These are phyloP conservation scores for Danio aesculapii DNA, from an alignment of 2,797 vertebrate genomes.

Conservation along the genomic window DNA sequence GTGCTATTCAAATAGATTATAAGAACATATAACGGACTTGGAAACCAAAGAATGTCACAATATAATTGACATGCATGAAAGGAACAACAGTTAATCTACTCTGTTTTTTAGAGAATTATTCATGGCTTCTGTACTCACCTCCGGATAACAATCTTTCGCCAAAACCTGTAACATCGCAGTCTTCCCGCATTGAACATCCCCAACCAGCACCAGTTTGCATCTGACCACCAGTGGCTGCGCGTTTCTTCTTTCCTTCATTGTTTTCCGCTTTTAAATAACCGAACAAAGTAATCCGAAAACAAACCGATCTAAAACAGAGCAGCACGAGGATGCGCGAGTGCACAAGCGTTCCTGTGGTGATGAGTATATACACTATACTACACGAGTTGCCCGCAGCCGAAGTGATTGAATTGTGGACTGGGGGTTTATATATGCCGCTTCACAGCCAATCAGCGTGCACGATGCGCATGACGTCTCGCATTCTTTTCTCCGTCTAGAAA, in stretches of 20 bases:
- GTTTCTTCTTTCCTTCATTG: conserved; percentile 91
- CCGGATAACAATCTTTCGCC: conserved; percentile 96
- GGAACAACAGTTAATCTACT: neutral
- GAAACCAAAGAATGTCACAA: neutral
- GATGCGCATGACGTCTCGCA: conserved; percentile 61
- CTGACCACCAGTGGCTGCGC: conserved; percentile 88
- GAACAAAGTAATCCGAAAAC: conserved; percentile 12
- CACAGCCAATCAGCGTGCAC: conserved; percentile 74
- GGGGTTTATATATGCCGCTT: conserved; percentile 72
- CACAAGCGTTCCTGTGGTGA: conserved; percentile 43
- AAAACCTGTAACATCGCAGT: conserved; percentile 96
- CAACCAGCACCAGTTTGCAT: conserved; percentile 94
- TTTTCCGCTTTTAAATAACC: conserved; percentile 16
- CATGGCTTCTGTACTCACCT: conserved; percentile 79
- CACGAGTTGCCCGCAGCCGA: conserved; percentile 66
- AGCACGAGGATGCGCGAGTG: conserved; percentile 1
- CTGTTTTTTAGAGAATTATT: neutral
- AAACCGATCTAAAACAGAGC: conserved; percentile 11
- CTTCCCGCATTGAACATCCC: conserved; percentile 97
- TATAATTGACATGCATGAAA: neutral
- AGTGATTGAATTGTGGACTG: conserved; percentile 77
- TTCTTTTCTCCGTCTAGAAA: conserved; percentile 49
- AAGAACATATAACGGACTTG: neutral
- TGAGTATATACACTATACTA: neutral
- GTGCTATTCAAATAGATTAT: neutral